phyloP scores from a whole-genome alignment of 2,797 vertebrate species.

The Urophycis tenuis region DNA sequence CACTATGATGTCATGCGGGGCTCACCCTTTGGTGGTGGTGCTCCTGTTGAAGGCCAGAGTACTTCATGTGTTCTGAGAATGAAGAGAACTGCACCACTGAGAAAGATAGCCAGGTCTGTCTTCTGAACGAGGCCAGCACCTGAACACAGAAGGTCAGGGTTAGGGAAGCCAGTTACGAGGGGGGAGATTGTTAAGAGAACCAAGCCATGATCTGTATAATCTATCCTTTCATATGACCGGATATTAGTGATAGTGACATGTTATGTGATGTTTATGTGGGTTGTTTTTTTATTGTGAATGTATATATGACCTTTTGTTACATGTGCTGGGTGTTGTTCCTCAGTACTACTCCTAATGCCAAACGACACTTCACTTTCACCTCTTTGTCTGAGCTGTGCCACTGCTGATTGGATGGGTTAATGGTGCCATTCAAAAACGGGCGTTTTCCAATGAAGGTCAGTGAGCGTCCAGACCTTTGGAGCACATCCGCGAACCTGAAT shows the following conservation, averaged over 20 bases:
- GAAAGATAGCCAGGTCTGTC: constrained; percentile 62
- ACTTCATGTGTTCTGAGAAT: constrained; percentile 37
- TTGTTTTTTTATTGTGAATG: neutral
- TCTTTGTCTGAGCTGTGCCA: constrained; percentile 74
- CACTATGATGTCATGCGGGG: neutral
- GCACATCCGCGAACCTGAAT: constrained; percentile 70
- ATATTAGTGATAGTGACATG: neutral
- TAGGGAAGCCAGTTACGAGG: too few species aligned
- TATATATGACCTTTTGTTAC: neutral
- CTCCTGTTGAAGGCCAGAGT: constrained; percentile 15
- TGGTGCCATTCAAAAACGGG: constrained; percentile 30
- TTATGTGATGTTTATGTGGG: too few species aligned
- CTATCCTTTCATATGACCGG: too few species aligned
- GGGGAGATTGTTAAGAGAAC: neutral
- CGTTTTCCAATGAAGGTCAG: constrained; percentile 60
- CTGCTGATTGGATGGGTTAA: constrained; percentile 56
- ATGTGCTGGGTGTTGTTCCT: neutral
- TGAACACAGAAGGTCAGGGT: constrained; percentile 35
- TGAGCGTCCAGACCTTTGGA: constrained; percentile 62
- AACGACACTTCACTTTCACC: constrained; percentile 60
- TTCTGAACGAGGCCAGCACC: constrained; percentile 71
- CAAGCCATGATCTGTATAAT: too few species aligned
- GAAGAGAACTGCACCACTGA: constrained; percentile 73
- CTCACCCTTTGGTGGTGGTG: constrained; percentile 37
- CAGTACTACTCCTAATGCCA: neutral